Conservation (phyloP, 2,888 invertebrate species). For the Acleris literana region DNA sequence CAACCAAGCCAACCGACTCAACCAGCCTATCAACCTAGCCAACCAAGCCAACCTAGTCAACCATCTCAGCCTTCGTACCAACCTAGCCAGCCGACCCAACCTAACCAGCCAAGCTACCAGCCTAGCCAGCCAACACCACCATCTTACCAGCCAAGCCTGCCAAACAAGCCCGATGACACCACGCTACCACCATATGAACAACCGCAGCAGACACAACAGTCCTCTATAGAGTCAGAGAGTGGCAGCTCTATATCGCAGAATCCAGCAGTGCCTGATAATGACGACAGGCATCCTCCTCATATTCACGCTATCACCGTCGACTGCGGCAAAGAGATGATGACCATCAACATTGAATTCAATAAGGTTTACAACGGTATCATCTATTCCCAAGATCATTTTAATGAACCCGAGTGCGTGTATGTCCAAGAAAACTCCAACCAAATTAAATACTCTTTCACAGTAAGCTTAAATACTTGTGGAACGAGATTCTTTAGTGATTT, state of each 20-base stretch:
- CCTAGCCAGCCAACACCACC: constrained; percentile 47
- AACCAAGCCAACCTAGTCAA: constrained; percentile 44
- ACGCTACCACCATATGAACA: constrained; percentile 40
- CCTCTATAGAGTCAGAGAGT: constrained; percentile 40
- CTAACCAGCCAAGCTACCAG: constrained; percentile 43
- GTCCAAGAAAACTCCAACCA: constrained; percentile 88
- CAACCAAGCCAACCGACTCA: constrained; percentile 48
- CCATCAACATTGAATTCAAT: constrained; percentile 90
- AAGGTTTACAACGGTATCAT: constrained; percentile 90
- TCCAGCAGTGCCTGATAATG: constrained; percentile 71
- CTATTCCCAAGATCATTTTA: constrained; percentile 90
- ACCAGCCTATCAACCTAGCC: constrained; percentile 42
- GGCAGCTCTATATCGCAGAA: constrained; percentile 41
- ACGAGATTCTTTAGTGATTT: constrained; percentile 91
- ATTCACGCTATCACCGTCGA: constrained; percentile 90
- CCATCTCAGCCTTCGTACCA: constrained; percentile 50
- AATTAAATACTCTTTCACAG: constrained; percentile 88
- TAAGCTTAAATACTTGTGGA: constrained; percentile 89
- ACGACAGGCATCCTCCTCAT: constrained; percentile 88
- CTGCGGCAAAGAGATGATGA: constrained; percentile 93
- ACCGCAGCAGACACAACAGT: constrained; percentile 43
- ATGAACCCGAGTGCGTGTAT: constrained; percentile 88
- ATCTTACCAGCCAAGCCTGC: constrained; percentile 47
- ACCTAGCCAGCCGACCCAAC: constrained; percentile 46
- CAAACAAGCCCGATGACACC: constrained; percentile 42